A percentile compares a stretch with the other conserved stretches of the same genome.
Conservation (phyloP, 2,113 vertebrate species). For the Equus quagga region DNA sequence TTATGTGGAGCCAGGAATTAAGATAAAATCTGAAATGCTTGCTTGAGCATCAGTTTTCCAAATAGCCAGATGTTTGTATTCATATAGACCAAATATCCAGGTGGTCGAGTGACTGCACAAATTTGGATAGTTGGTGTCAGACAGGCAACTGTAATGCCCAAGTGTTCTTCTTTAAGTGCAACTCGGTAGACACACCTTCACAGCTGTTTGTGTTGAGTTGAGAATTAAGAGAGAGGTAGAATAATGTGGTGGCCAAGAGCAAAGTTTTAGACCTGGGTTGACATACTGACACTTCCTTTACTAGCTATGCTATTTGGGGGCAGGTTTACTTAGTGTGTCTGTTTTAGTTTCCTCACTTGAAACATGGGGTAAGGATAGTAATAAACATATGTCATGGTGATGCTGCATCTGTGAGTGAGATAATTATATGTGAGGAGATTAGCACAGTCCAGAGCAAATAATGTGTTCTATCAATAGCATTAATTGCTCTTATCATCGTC, state of each 20-base stretch:
- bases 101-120: not conserved
- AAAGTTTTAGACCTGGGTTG: not conserved
- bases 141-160: not conserved
- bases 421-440: not conserved
- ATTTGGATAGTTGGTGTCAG: not conserved
- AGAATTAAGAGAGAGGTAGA: not conserved
- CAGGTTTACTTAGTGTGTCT: not conserved
- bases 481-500: not conserved
- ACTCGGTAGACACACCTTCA: not conserved
- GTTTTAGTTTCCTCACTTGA: not conserved
- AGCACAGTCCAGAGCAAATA: not conserved
- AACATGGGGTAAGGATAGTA: not conserved
- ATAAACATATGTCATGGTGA: not conserved
- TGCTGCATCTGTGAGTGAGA: not conserved
- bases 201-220: not conserved
- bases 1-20: not conserved
- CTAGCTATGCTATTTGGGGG: not conserved
- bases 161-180: not conserved
- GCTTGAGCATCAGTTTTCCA: not conserved
- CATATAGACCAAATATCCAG: not conserved
- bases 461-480: not conserved
- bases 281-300: not conserved
- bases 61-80: not conserved
- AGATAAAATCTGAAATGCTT: slow-evolving; percentile 18
- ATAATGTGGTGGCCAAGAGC: not conserved